Evolutionary conservation across 2,113 vertebrate species (phyloP).

Genomic region (Eurypyga helias): DNA sequence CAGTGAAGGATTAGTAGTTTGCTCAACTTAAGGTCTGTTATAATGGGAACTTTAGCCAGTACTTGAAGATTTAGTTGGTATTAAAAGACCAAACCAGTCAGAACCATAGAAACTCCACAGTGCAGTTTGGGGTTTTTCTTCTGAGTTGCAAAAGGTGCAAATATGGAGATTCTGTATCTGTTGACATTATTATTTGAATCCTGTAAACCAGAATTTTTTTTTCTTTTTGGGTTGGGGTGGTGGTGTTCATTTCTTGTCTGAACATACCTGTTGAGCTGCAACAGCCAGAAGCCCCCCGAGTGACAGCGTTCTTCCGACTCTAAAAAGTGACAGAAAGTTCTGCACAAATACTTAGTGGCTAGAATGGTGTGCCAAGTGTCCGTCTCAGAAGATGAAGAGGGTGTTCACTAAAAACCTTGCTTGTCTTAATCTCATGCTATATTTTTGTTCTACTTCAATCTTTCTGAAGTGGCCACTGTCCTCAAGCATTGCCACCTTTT

Average conservation of each 20-base stretch:
- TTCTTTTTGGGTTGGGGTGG: background rate
- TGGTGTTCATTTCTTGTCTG: background rate
- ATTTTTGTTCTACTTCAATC: background rate
- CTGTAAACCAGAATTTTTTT: background rate
- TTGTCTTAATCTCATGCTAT: background rate
- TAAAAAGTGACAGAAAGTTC: background rate
- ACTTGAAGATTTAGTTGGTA: background rate
- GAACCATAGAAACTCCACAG: background rate
- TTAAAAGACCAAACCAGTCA: background rate
- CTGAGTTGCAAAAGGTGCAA: background rate
- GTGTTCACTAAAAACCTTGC: background rate
- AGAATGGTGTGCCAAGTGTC: background rate
- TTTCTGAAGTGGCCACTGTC: background rate
- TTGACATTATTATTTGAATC: background rate
- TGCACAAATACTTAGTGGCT: background rate
- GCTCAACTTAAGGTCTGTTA: background rate
- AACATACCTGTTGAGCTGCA: background rate
- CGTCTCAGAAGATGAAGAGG: background rate
- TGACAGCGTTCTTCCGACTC: background rate
- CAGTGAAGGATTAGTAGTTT: background rate
- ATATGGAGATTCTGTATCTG: background rate
- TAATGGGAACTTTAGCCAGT: background rate
- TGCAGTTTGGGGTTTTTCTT: background rate
- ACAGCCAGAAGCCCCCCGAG: background rate
- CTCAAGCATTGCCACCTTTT: background rate